Evolutionary conservation across 2,797 vertebrate genomes (phyloP), one percentile per base, ranked within the genome.

Genomic region (Sebastes vulpes): DNA sequence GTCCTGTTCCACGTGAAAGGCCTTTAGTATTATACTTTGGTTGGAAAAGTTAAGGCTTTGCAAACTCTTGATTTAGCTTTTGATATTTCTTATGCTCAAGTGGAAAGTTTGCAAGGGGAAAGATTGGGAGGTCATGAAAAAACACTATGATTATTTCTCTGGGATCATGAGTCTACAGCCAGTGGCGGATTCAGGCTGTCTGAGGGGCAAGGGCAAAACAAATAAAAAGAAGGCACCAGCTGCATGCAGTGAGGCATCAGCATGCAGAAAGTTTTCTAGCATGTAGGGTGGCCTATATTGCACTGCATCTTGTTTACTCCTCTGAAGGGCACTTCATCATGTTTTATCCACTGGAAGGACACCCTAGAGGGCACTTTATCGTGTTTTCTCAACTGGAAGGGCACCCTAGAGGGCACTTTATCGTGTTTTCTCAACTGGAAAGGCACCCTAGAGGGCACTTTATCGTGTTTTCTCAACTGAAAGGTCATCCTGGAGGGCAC

Each of bases 1-100:
- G 68, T 87, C 92, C 65, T 92, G 90, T 57, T 69, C 53, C 53
- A 23, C 8, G 32, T 28, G 46, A 46, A 77, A 76, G 35, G 57
- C 46, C 66, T 50, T 67, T 48, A 57, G 11, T 28, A 5, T n/a
- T 60, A 60, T 65, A 53, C 25, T 63, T 42, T 60, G 26, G 28
- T 29, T 61, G 25, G 21, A 70, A 81, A 72, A 48, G 42, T 61
- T 32, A 42, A 61, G 29, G 29, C 38, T 73, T 29, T n/a, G 46
- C 3, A 32, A 32, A 31, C 21, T 66, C 7, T 48, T 69, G 48
- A 73, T 69, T 46, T 9, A 72, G 38, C 26, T 65, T 25, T n/a
- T 38, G 3, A 65, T 72, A 56, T 75, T 18, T 68, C 25, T 64
- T 31, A 9, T 52, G 12, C 28, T 73, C 1, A 25, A 50, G 14